These are phyloP conservation scores for Drosophila incognita DNA, from an alignment of 2,888 invertebrate genomes.

Conservation along the genomic window DNA sequence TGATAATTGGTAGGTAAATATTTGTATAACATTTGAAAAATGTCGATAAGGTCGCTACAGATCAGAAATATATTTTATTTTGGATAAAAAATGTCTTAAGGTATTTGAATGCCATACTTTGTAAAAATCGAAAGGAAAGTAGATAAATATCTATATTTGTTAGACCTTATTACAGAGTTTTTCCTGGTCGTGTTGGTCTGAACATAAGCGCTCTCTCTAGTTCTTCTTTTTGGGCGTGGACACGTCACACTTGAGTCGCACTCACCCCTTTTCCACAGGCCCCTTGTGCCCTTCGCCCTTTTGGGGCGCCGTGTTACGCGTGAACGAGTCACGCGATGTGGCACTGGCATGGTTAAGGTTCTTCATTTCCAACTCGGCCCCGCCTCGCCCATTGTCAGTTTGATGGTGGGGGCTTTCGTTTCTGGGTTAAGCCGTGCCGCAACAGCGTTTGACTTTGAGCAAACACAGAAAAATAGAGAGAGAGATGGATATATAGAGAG, in stretches of 20 bases:
- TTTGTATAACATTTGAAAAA: background rate
- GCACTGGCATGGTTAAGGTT: slow-evolving; percentile 59
- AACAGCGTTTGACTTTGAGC: slow-evolving; percentile 69
- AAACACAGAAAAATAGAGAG: background rate
- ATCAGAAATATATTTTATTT: background rate
- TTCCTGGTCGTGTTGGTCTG: background rate
- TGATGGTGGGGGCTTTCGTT: slow-evolving; percentile 41
- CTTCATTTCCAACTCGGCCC: slow-evolving; percentile 13
- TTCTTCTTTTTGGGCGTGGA: slow-evolving; percentile 44
- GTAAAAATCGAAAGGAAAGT: background rate
- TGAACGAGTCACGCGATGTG: slow-evolving; percentile 75
- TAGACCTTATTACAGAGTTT: background rate
- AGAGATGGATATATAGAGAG: background rate
- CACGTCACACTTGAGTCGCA: slow-evolving; percentile 66
- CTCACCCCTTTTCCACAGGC: slow-evolving; percentile 3
- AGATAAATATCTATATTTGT: background rate
- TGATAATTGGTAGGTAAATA: background rate
- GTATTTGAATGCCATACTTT: background rate
- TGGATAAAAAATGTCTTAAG: background rate
- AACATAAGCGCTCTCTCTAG: slow-evolving; percentile 1
- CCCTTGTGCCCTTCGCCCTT: slow-evolving; percentile 3
- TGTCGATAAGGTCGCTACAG: background rate
- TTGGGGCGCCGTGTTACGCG: slow-evolving; percentile 51
- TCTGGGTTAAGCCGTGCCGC: slow-evolving; percentile 71
- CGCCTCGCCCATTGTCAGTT: slow-evolving; percentile 33